Base-by-base conservation (phyloP, 2,113 vertebrate genomes). In the Toxostoma redivivum region DNA sequence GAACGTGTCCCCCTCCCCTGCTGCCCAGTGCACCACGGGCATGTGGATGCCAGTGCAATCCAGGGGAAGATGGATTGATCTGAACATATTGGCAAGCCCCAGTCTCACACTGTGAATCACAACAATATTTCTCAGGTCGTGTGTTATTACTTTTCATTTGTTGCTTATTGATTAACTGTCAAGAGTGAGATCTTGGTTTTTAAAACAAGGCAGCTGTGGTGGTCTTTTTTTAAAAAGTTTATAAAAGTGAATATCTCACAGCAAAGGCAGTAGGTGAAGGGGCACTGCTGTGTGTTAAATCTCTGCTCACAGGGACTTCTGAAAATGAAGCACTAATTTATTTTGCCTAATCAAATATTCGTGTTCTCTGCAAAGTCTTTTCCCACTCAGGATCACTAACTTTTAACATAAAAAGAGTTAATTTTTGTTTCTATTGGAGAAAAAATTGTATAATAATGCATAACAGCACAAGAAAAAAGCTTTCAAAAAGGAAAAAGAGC, bases 121-220 rank as follows among this genome's bases (percentile, higher is more conserved):
- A 97, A 81, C 81, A 92, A 73, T 95, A 97, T 97, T 96, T 96
- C 95, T 97, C 92, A 90, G 96, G 94, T 91, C 77, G 45, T 91
- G 92, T 1, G 9, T 97, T 98, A 98, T 98, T 98, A 97, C 96
- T 98, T 98, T 97, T 97, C 90, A 28, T 97, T 98, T 97, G 96
- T 67, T 96, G 61, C 73, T 90, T 94, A 98, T 98, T 94, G 98
- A 98, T 98, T 97, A 97, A 38, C 97, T 98, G 97, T 93, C 97
- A 97, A 53, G 33, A 84, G 91, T 89, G 91, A 97, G 94, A 95
- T 94, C 89, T 88, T 72, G 71, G 67, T 51, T 97, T 96, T 97
- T 95, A 91, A 96, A 97, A 96, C 10, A 3, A 97, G 93, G 96
- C 93, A 97, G 92, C 88, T 93, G 51, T 14, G 21, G 73, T 88